Evolutionary conservation across 2,888 invertebrate species (phyloP).

Genomic region (Opisthograptis luteolata): DNA sequence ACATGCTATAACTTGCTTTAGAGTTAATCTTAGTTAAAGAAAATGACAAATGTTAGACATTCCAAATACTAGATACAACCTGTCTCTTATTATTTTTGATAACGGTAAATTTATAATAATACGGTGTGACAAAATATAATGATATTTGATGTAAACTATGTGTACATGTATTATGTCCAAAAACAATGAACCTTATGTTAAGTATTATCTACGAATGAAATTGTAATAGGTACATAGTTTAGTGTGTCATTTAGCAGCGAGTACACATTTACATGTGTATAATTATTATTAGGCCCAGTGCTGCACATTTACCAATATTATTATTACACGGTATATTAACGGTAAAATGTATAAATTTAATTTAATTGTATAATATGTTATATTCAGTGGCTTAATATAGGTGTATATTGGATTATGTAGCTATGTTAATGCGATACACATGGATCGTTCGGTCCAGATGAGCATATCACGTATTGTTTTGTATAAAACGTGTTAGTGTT

Average conservation of each 20-base stretch:
- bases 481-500: slow-evolving; percentile 64
- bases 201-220: slow-evolving; percentile 70
- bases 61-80: neutral
- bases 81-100: slow-evolving; percentile 6
- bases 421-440: slow-evolving; percentile 51
- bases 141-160: neutral
- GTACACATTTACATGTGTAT: slow-evolving; percentile 28
- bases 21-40: neutral
- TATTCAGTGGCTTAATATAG: slow-evolving; percentile 70
- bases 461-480: slow-evolving; percentile 74
- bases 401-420: slow-evolving; percentile 66
- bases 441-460: slow-evolving; percentile 43
- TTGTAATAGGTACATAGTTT: slow-evolving; percentile 50
- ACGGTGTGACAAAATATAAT: neutral
- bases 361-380: slow-evolving; percentile 66
- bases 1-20: slow-evolving; percentile 22
- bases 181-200: slow-evolving; percentile 43
- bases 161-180: slow-evolving; percentile 32
- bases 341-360: slow-evolving; percentile 54
- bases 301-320: slow-evolving; percentile 44
- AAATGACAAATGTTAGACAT: slow-evolving; percentile 6
- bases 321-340: slow-evolving; percentile 17
- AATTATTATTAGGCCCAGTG: slow-evolving; percentile 41
- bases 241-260: slow-evolving; percentile 45
- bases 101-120: slow-evolving; percentile 1